Conservation (phyloP, 2,113 vertebrate genomes). For the Hippoglossus stenolepis region DNA sequence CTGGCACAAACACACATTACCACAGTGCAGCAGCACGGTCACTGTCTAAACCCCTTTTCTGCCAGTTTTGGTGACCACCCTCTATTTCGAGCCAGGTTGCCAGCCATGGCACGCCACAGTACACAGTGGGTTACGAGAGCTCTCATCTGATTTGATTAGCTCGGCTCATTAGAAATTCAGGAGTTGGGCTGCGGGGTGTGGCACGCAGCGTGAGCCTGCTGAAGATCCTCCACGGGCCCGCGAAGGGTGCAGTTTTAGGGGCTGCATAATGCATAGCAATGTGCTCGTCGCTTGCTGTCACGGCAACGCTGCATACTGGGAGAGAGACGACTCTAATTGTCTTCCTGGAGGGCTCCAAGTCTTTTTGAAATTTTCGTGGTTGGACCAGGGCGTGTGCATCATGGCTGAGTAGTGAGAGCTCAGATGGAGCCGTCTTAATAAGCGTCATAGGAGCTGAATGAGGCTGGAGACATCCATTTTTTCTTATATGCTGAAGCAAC, state of each 20-base stretch:
- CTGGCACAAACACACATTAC: constrained; percentile 3
- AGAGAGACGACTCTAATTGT: constrained; percentile 53
- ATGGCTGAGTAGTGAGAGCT: background rate
- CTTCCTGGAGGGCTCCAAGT: constrained; percentile 44
- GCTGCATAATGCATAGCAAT: constrained; percentile 37
- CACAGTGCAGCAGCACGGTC: background rate
- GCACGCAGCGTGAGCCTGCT: constrained; percentile 20
- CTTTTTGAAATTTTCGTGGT: constrained; percentile 25
- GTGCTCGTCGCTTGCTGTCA: constrained; percentile 37
- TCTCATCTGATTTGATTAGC: constrained; percentile 43
- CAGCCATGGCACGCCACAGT: background rate
- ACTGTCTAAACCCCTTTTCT: constrained; percentile 17
- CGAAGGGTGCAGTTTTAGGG: constrained; percentile 17
- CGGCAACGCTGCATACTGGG: constrained; percentile 31
- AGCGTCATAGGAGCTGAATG: constrained; percentile 15
- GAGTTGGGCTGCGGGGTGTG: constrained; percentile 22
- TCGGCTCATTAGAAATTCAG: constrained; percentile 45
- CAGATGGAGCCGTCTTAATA: background rate
- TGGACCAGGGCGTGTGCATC: background rate
- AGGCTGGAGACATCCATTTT: constrained; percentile 40
- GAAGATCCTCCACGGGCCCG: background rate
- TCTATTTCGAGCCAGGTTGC: constrained; percentile 15
- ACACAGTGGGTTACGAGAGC: background rate
- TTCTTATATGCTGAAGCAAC: background rate
- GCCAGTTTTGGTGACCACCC: background rate